Evolutionary conservation across 2,797 vertebrate species (phyloP).

Genomic region (Novumbra hubbsi): DNA sequence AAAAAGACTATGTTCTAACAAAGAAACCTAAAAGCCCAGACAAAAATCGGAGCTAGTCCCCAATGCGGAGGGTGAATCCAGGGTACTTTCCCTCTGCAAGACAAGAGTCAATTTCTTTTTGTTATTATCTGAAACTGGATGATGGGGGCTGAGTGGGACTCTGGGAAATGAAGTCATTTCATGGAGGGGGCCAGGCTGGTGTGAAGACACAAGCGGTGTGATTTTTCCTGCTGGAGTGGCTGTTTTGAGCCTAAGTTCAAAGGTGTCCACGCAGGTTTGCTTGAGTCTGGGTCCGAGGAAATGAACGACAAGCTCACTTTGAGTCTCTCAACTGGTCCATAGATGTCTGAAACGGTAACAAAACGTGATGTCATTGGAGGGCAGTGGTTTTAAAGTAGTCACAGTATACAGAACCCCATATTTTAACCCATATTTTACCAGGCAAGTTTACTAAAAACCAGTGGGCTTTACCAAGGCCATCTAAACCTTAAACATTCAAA

Average conservation of each 20-base stretch:
- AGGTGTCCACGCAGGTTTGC: slow-evolving; percentile 25
- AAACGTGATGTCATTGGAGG: neutral
- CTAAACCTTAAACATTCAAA: too few species aligned
- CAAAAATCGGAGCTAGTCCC: neutral
- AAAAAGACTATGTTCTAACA: neutral
- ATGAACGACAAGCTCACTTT: neutral
- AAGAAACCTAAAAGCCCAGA: slow-evolving; percentile 3
- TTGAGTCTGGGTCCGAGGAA: slow-evolving; percentile 28
- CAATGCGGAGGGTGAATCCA: neutral
- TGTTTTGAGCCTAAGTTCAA: neutral
- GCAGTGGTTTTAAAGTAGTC: neutral
- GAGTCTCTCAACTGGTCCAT: neutral
- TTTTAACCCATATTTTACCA: too few species aligned
- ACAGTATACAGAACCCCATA: neutral
- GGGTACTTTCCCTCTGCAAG: neutral
- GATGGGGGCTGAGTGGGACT: slow-evolving; percentile 14
- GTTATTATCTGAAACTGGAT: neutral
- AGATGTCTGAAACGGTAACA: slow-evolving; percentile 7
- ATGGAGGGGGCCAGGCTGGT: too few species aligned
- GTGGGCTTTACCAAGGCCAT: too few species aligned
- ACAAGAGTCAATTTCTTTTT: neutral
- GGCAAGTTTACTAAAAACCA: too few species aligned
- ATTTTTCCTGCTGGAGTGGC: neutral
- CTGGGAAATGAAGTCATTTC: slow-evolving; percentile 33
- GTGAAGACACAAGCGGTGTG: slow-evolving; percentile 17